Conservation (phyloP, 2,888 invertebrate genomes). For the Rhamphomyia laevipes region DNA sequence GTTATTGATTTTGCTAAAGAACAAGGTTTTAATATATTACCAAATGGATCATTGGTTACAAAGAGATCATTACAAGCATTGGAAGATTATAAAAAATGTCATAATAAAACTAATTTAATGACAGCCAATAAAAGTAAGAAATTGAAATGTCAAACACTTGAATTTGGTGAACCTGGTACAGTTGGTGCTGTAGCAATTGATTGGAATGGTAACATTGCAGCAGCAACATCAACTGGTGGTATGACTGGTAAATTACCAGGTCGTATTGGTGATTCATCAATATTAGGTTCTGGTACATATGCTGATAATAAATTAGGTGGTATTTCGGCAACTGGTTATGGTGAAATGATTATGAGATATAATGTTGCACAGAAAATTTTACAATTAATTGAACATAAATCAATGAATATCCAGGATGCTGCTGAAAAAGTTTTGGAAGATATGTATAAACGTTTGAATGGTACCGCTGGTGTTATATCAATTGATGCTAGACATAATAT, state of each 20-base stretch:
- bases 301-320: constrained; percentile 60
- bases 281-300: constrained; percentile 62
- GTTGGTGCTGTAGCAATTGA: constrained; percentile 78
- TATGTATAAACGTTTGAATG: constrained; percentile 55
- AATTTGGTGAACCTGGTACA: constrained; percentile 52
- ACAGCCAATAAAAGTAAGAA: not conserved
- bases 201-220: constrained; percentile 55
- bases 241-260: constrained; percentile 66
- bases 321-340: constrained; percentile 72
- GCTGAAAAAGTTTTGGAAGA: constrained; percentile 47
- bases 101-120: not conserved
- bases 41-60: constrained; percentile 55
- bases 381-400: constrained; percentile 47
- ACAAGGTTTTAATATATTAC: constrained; percentile 47
- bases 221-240: constrained; percentile 77
- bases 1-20: constrained; percentile 55
- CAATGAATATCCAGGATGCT: constrained; percentile 46
- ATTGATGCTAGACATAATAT: constrained; percentile 51
- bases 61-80: constrained; percentile 47
- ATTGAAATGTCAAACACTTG: not conserved
- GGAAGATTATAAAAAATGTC: constrained; percentile 30
- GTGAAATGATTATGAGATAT: constrained; percentile 67
- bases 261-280: constrained; percentile 63
- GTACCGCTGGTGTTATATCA: constrained; percentile 63
- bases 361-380: constrained; percentile 62